Conservation (phyloP, 2,888 invertebrate genomes). For the Tipula confusa region DNA sequence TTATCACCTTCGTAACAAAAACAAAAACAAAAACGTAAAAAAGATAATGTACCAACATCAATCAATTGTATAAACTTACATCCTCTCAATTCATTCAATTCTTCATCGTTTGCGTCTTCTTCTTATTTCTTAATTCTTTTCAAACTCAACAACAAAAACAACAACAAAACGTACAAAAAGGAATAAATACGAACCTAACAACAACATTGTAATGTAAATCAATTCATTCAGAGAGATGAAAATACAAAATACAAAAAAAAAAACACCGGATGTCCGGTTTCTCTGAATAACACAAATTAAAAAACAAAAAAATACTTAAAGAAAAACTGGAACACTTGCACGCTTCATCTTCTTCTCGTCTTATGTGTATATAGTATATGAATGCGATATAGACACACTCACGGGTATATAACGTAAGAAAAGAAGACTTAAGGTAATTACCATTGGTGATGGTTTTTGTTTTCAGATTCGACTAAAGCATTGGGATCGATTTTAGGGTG, state of each 20-base stretch:
- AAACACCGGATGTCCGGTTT: slow-evolving; percentile 36
- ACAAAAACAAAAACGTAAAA: not conserved
- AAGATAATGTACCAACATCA: slow-evolving; percentile 16
- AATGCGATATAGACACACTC: too few relatives aligned
- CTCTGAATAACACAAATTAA: slow-evolving; percentile 30
- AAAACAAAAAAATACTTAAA: slow-evolving; percentile 20
- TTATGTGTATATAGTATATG: too few relatives aligned
- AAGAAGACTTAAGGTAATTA: not conserved
- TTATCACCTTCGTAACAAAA: not conserved
- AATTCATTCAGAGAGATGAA: slow-evolving; percentile 28
- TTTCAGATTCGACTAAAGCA: not conserved
- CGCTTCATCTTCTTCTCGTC: slow-evolving; percentile 31
- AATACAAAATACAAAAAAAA: not conserved
- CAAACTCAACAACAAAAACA: slow-evolving; percentile 14
- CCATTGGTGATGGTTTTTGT: not conserved
- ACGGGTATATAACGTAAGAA: not conserved
- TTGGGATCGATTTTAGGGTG: not conserved
- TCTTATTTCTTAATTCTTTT: slow-evolving; percentile 6
- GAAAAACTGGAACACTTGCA: slow-evolving; percentile 35
- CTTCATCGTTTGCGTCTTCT: not conserved
- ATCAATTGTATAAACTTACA: slow-evolving; percentile 25
- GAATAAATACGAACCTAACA: not conserved
- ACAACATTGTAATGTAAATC: slow-evolving; percentile 25
- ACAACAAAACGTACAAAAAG: not conserved
- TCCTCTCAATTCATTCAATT: not conserved